Base-by-base conservation (phyloP, 2,888 invertebrate genomes). In the Microctonus brassicae region DNA sequence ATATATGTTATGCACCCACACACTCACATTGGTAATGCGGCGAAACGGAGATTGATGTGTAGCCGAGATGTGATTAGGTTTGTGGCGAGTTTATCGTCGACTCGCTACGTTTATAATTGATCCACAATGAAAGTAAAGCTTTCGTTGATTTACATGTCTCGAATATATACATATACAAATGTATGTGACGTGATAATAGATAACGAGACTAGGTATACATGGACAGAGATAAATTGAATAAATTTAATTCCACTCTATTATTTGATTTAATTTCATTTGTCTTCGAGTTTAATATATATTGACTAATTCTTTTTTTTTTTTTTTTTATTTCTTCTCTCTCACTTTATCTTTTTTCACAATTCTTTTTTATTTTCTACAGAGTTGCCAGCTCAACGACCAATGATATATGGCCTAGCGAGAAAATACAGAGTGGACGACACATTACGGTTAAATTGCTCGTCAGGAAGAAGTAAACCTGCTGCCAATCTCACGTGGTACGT, bases 401-500 rank as follows among this genome's bases (percentile, higher is more conserved):
- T 81, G 73, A 87, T 87, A 79, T 82, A 81, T 72, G 86, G 86
- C 65, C 80, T 86, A 79, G 81, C 79, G 74, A 83, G 81, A 69
- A 87, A 86, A 81, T 87, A 87, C 79, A 81, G 81, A 53, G 76
- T 86, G 36, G 83, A 80, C 69, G 86, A 87, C 70, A 77, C 73
- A 52, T 77, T 87, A 55, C 82, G 80, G 70, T 81, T 85, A 52
- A 85, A 85, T 75, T 87, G 87, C 75, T 83, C 86, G 39, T 85
- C 85, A 58, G 84, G 81, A 68, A 78, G 79, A 70, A 87, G 87
- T 71, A 86, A 81, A 78, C 86, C 86, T 34, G 82, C 86, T 20
- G 86, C 87, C 71, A 87, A 87, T 82, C 83, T 87, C 73, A 87
- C 87, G 64, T 87, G 87, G 87, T 86, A 82, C 77, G 85, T 87